phyloP scores from a whole-genome alignment of 2,888 invertebrate species.

The Ligdia adustata region DNA sequence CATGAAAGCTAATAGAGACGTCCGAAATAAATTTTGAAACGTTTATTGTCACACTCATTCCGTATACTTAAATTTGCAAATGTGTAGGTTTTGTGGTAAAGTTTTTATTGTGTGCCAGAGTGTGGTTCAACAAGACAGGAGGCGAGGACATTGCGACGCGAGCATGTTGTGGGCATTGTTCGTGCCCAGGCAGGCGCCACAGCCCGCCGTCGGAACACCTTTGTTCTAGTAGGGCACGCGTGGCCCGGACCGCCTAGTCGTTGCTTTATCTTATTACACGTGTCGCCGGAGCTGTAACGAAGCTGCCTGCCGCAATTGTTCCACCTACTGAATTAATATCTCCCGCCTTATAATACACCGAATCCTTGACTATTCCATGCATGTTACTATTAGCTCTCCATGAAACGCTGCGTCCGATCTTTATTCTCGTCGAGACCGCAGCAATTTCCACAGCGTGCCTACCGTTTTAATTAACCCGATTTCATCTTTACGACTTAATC shows the following conservation, averaged over 20 bases:
- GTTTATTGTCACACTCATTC: not conserved
- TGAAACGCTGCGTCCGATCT: slow-evolving; percentile 48
- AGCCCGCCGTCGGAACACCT: slow-evolving; percentile 68
- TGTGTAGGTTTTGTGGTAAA: slow-evolving; percentile 20
- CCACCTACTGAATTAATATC: slow-evolving; percentile 65
- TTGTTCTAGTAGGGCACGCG: slow-evolving; percentile 66
- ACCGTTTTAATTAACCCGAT: slow-evolving; percentile 51
- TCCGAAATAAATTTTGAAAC: not conserved
- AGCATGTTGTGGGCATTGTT: slow-evolving; percentile 61
- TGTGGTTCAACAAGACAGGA: slow-evolving; percentile 47
- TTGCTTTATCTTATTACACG: slow-evolving; percentile 77
- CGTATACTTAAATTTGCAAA: slow-evolving; percentile 5
- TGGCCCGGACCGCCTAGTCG: slow-evolving; percentile 46
- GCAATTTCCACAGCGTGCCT: slow-evolving; percentile 46
- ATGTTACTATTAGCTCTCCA: slow-evolving; percentile 41
- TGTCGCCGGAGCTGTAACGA: slow-evolving; percentile 67
- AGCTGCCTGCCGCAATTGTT: slow-evolving; percentile 67
- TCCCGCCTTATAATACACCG: slow-evolving; percentile 55
- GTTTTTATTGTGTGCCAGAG: slow-evolving; percentile 33
- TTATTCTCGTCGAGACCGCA: slow-evolving; percentile 47
- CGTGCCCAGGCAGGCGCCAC: slow-evolving; percentile 46
- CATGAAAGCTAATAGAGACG: slow-evolving; percentile 8
- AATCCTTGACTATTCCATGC: slow-evolving; percentile 37
- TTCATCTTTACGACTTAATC: slow-evolving; percentile 48
- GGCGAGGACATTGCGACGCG: slow-evolving; percentile 47